Evolutionary conservation across 1,140 invertebrate species (phyloP).

Genomic region (Tribolium madens): DNA sequence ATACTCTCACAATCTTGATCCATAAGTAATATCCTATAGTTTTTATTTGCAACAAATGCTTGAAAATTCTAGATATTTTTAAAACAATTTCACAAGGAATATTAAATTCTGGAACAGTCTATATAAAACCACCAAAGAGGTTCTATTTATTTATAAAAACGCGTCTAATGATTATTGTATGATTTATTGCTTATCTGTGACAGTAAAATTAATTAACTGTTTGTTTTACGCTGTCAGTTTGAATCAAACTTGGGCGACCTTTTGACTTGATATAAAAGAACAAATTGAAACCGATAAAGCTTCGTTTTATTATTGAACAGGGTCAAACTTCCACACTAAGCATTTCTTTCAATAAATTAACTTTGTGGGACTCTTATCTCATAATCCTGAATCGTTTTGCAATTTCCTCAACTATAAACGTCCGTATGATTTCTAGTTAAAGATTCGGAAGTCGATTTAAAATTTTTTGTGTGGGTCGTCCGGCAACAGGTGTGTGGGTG

Average conservation of each 20-base stretch:
- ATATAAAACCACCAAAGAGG: background rate
- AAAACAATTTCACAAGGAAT: no score
- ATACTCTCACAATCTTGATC: background rate
- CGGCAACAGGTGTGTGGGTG: slow-evolving; percentile 33
- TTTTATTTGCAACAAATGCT: background rate
- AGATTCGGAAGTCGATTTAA: slow-evolving; percentile 6
- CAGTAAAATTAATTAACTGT: slow-evolving; percentile 24
- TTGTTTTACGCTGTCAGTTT: background rate
- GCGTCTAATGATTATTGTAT: background rate
- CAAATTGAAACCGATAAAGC: slow-evolving; percentile 31
- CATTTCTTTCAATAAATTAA: slow-evolving; percentile 2
- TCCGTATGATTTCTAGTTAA: slow-evolving; percentile 9
- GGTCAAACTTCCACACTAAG: slow-evolving; percentile 9
- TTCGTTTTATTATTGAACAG: background rate
- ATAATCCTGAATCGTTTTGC: background rate
- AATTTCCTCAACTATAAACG: background rate
- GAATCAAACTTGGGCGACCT: slow-evolving; percentile 3
- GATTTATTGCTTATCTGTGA: background rate
- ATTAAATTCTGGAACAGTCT: no score
- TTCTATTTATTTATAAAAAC: background rate
- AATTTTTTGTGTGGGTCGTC: slow-evolving; percentile 22
- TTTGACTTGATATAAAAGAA: background rate
- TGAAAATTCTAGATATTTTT: no score
- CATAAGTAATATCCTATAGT: background rate
- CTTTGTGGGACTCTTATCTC: background rate